Evolutionary conservation across 2,797 vertebrate species (phyloP).

Genomic region (Crocodylus rhombifer): DNA sequence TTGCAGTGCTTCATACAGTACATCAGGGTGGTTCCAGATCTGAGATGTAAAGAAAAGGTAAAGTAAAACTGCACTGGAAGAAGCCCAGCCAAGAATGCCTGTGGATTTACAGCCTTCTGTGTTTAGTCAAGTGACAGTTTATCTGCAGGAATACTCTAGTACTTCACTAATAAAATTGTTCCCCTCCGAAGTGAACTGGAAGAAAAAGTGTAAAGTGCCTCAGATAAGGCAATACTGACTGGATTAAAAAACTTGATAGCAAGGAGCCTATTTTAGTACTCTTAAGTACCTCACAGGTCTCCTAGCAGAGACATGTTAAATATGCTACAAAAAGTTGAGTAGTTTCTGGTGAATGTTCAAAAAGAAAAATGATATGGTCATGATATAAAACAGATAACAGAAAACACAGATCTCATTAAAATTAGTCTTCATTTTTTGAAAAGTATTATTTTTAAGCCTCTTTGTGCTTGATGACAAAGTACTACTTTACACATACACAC

Average conservation of each 20-base stretch:
- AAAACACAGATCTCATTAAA: neutral
- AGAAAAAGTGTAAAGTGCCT: neutral
- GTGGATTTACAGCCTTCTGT: neutral
- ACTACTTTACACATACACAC: neutral
- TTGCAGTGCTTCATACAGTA: slow-evolving; percentile 95
- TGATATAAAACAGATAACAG: neutral
- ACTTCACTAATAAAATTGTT: neutral
- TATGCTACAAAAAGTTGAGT: neutral
- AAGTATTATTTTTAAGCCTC: neutral
- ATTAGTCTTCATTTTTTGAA: neutral
- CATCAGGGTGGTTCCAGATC: slow-evolving; percentile 99
- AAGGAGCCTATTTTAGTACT: neutral
- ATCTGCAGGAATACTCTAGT: neutral
- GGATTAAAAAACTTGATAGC: neutral
- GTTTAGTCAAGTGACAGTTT: neutral
- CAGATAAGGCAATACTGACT: neutral
- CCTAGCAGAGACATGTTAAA: neutral
- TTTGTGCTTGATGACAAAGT: neutral
- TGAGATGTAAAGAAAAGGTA: slow-evolving; percentile 66
- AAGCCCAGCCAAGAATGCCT: neutral
- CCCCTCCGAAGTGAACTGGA: neutral
- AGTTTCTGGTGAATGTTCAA: neutral
- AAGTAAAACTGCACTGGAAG: neutral
- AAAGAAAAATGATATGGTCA: neutral
- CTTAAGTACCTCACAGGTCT: neutral